Conservation (phyloP, 2,888 invertebrate species). For the Eilema griseolum region DNA sequence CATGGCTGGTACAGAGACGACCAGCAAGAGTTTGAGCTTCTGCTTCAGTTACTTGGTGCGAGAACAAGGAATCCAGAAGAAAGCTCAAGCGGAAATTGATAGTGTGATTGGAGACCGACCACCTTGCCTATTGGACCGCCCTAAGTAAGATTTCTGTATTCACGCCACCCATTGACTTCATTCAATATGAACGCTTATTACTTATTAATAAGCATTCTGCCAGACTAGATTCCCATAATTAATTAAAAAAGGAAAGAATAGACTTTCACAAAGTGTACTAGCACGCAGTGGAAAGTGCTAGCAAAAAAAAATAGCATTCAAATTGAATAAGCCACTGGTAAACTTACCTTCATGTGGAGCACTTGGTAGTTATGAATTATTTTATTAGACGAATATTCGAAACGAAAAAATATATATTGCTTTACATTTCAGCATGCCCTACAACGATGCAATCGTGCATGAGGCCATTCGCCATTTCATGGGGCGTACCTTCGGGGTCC, state of each 20-base stretch:
- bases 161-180: no score
- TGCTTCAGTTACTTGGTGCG: slow-evolving; percentile 91
- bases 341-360: no score
- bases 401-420: background rate
- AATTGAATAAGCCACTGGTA: no score
- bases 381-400: no score
- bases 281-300: no score
- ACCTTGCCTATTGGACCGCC: slow-evolving; percentile 90
- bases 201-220: no score
- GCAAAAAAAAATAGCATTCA: no score
- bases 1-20: slow-evolving; percentile 95
- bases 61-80: slow-evolving; percentile 90
- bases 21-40: slow-evolving; percentile 92
- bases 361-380: no score
- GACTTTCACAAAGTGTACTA: no score
- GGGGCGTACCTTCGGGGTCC: slow-evolving; percentile 92
- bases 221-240: no score
- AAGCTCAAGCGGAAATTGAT: slow-evolving; percentile 93
- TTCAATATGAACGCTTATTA: no score
- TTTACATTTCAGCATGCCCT: slow-evolving; percentile 89
- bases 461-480: slow-evolving; percentile 94
- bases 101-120: slow-evolving; percentile 90
- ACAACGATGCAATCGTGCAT: slow-evolving; percentile 92
- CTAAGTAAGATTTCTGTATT: slow-evolving; percentile 87
- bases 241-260: no score